Percentiles rank a stretch among this genome's conserved stretches.
phyloP scores from a whole-genome alignment of 1,140 invertebrate species.

The Schlechtendalia chinensis region DNA sequence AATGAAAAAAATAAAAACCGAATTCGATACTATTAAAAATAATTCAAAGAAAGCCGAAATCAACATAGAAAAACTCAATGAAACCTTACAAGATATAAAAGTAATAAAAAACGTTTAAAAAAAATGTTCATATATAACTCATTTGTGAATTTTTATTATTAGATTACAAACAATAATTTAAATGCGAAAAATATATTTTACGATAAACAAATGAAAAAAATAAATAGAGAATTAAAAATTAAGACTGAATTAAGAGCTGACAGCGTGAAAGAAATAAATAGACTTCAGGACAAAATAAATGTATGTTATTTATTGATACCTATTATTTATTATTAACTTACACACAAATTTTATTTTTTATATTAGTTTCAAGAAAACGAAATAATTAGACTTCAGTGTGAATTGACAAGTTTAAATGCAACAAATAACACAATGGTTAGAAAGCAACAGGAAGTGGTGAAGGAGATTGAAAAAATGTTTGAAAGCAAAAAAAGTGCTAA shows the following conservation, averaged over 20 bases:
- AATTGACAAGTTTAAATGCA: slow-evolving; percentile 17
- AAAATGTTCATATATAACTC: too few relatives aligned
- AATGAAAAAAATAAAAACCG: slow-evolving; percentile 41
- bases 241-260: slow-evolving; percentile 29
- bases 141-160: neutral
- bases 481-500: neutral
- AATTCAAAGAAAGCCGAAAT: slow-evolving; percentile 31
- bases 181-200: slow-evolving; percentile 25
- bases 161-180: slow-evolving; percentile 32
- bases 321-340: neutral
- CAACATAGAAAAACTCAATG: slow-evolving; percentile 29
- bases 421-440: neutral
- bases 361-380: slow-evolving; percentile 21
- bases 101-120: slow-evolving; percentile 3
- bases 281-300: slow-evolving; percentile 36
- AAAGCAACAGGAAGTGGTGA: neutral
- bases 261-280: slow-evolving; percentile 15
- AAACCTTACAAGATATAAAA: slow-evolving; percentile 32
- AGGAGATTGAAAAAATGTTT: slow-evolving; percentile 6
- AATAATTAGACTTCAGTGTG: slow-evolving; percentile 19
- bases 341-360: neutral
- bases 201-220: slow-evolving; percentile 42
- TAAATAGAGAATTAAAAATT: slow-evolving; percentile 40
- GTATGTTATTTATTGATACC: neutral
- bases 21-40: neutral